Evolutionary conservation across 1,140 invertebrate genomes (phyloP), one percentile per base, ranked within the genome.

Genomic region (Mycetomoellerius zeteki): DNA sequence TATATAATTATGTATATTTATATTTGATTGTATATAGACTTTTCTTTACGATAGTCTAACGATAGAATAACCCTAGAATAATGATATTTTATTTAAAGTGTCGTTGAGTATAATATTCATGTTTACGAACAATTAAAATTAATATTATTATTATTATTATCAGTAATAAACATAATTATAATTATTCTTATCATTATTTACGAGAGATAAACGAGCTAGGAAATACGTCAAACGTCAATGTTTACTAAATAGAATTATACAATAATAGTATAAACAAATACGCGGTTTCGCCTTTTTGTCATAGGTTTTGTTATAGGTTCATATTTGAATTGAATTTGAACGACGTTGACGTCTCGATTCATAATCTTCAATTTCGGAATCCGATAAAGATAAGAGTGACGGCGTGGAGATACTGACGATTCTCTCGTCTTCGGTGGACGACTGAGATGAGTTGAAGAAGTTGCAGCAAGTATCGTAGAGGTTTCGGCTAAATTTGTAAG

Each of bases 321-420:
- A 30, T 3, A 7, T 67, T 14, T 37, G 7, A 80, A 67, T 67
- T 30, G 37, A 43, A 12, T 43, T 43, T 43, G 37, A 80, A 67
- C 14, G 4, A 78, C 3, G 10, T 37, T 43, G 47, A 80, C 54
- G 27, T 72, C 8, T 72, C 10, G 30, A 27, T 24, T 52, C 81
- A 10, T 6, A 7, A n/a, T 87, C 71, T 10, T 92, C 82, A 8
- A 85, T 85, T 21, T 93, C 92, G 3, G 89, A 92, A 43, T 93
- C 92, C 12, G 92, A 81, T 3, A 93, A 62, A 0, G 92, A 92
- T 10, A 81, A 65, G 1, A 93, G 69, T 1, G 92, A 90, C 0
- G 91, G 89, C 30, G 91, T 88, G 4, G 92, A 91, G 30, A 90
- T 90, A 30, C 77, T 86, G 4, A 65, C 5, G 14, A 88, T 69